phyloP scores from a whole-genome alignment of 2,113 vertebrate species.

The Podarcis raffonei region DNA sequence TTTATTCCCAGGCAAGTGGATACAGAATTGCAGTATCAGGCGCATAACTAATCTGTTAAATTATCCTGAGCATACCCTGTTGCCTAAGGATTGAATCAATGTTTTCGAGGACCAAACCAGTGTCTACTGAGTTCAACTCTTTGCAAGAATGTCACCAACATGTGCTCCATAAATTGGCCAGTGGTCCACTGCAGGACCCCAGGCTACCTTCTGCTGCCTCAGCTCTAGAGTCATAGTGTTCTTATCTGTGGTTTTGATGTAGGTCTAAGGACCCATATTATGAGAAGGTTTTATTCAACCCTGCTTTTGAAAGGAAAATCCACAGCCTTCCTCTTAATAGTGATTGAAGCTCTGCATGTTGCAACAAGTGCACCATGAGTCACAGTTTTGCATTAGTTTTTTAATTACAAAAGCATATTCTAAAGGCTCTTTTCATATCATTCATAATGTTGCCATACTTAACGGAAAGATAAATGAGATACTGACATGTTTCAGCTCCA shows the following conservation, averaged over 20 bases:
- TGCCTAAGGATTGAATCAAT: neutral
- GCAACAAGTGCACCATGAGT: neutral
- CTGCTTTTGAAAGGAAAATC: neutral
- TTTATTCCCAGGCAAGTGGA: too few relatives aligned
- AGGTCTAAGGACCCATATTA: neutral
- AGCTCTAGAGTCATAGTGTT: neutral
- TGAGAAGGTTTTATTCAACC: neutral
- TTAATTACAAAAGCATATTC: neutral
- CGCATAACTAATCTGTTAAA: neutral
- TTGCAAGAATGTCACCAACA: neutral
- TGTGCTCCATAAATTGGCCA: neutral
- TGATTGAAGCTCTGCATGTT: neutral
- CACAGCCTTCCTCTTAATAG: neutral
- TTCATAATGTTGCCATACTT: neutral
- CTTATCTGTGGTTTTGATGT: neutral
- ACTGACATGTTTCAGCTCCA: neutral
- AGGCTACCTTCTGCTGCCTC: neutral
- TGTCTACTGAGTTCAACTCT: neutral
- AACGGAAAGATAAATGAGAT: neutral
- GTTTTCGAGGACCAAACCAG: neutral
- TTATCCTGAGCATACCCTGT: neutral
- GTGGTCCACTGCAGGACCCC: neutral
- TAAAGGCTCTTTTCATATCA: neutral
- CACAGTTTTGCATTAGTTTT: neutral
- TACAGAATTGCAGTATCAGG: too few relatives aligned